Conservation (phyloP, 2,113 vertebrate species). For the Osmerus mordax region DNA sequence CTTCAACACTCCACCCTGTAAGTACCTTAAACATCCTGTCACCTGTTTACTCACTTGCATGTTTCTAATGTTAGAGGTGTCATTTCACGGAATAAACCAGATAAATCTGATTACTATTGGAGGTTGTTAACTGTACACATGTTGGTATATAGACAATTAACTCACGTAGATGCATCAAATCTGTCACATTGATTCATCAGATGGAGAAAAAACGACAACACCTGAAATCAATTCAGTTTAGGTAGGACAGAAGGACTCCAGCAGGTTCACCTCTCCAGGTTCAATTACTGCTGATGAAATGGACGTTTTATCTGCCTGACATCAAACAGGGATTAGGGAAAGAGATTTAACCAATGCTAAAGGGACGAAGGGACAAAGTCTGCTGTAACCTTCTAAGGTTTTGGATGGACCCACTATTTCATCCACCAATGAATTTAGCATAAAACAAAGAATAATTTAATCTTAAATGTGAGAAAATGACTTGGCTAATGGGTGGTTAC, state of each 20-base stretch:
- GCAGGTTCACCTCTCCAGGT: conserved; percentile 56
- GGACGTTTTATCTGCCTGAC: conserved; percentile 65
- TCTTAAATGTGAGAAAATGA: not conserved
- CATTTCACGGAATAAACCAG: not conserved
- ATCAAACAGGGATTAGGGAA: conserved; percentile 69
- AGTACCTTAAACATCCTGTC: not conserved
- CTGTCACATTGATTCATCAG: conserved; percentile 12
- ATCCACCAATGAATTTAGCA: not conserved
- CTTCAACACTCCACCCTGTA: conserved; percentile 38
- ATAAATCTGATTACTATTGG: not conserved
- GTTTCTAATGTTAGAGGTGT: not conserved
- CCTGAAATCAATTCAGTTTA: conserved; percentile 57
- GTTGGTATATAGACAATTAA: not conserved
- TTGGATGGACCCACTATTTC: conserved; percentile 6
- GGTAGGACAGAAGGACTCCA: conserved; percentile 33
- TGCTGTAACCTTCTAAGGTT: conserved; percentile 26
- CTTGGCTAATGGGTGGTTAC: no score
- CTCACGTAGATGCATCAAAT: conserved; percentile 29
- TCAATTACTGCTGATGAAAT: conserved; percentile 75
- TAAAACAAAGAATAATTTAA: not conserved
- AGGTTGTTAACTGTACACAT: not conserved
- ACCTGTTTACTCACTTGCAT: not conserved
- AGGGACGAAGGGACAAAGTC: conserved; percentile 18
- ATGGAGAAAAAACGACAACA: conserved; percentile 26
- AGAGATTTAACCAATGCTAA: conserved; percentile 49